Base-by-base conservation (phyloP, 2,888 invertebrate genomes). In the Calliscelio sp. region DNA sequence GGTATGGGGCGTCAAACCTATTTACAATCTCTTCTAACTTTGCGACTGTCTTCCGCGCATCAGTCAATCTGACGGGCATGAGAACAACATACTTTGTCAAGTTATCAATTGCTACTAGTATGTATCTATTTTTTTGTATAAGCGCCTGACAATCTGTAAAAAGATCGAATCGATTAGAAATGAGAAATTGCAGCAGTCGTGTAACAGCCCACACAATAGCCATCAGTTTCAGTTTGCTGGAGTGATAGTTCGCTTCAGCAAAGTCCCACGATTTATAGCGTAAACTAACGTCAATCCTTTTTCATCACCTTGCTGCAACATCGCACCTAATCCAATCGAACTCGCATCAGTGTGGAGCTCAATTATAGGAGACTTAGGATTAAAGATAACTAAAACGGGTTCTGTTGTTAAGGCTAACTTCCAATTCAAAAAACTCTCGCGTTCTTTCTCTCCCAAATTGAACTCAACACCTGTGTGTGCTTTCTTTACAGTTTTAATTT, bases 161-260 rank as follows among this genome's bases (percentile, higher is more conserved):
- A 4, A 28, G 5, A 6, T 6, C 28, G 8, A 28, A 28, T 28
- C 8, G 5, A 6, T 6, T 73, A 16, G 20, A 41, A n/a, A 71
- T 59, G 7, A 71, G 16, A 59, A 71, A 71, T 10, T 25, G 46
- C 16, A 44, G 11, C 28, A 71, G 22, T 5, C 71, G 16, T 20
- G 18, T 46, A 41, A 71, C 1, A n/a, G 20, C n/a, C n/a, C n/a
- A n/a, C n/a, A n/a, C 44, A 11, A 71, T 59, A 1, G 59, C 55
- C 59, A 70, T 57, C 32, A 70, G 22, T 16, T 73, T 59, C 1
- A 73, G 20, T 22, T 25, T 59, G 14, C 61, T 57, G 7, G 38
- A 53, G n/a, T 70, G 70, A 57, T 70, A 70, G 1, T 18, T 1
- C 2, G 49, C 5, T n/a, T 66, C 66, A 3, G 14, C 49, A 0